Conservation (phyloP, 92 coral and sea anemone genomes). For the Montipora capitata region DNA sequence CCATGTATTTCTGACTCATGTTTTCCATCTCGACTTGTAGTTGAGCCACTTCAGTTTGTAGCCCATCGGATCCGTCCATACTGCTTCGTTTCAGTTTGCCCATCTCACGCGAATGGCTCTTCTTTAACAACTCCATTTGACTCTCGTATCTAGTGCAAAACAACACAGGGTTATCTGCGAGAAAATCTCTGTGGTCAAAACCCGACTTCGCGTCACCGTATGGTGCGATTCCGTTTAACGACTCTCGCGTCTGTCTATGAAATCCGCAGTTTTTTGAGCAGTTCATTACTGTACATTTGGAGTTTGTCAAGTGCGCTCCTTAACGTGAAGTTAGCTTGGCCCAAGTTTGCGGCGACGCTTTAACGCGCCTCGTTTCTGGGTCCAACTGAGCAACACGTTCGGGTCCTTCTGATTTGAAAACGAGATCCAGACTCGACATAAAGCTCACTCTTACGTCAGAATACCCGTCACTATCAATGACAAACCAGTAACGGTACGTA, state of each 20-base stretch:
- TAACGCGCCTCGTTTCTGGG: background rate
- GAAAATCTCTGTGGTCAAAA: background rate
- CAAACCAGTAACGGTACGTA: background rate
- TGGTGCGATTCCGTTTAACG: background rate
- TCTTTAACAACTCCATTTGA: slow-evolving; percentile 91
- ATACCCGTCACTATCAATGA: background rate
- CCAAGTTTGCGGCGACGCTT: background rate
- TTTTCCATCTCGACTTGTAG: slow-evolving; percentile 91
- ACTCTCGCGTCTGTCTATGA: background rate
- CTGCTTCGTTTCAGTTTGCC: slow-evolving; percentile 87
- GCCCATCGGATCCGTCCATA: slow-evolving; percentile 72
- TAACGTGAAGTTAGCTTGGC: background rate
- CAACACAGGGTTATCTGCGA: background rate
- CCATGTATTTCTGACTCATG: slow-evolving; percentile 89
- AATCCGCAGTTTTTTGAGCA: background rate
- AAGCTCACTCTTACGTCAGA: background rate
- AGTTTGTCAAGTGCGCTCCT: background rate
- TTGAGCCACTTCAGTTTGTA: slow-evolving; percentile 86
- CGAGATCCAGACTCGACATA: background rate
- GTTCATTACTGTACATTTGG: background rate
- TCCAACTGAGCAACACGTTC: background rate
- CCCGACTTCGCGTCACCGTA: background rate
- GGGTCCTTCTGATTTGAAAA: background rate
- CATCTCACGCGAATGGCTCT: slow-evolving; percentile 89
- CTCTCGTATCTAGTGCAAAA: slow-evolving; percentile 79